Conservation (phyloP, 2,888 invertebrate genomes). For the Hedychridium roseum region DNA sequence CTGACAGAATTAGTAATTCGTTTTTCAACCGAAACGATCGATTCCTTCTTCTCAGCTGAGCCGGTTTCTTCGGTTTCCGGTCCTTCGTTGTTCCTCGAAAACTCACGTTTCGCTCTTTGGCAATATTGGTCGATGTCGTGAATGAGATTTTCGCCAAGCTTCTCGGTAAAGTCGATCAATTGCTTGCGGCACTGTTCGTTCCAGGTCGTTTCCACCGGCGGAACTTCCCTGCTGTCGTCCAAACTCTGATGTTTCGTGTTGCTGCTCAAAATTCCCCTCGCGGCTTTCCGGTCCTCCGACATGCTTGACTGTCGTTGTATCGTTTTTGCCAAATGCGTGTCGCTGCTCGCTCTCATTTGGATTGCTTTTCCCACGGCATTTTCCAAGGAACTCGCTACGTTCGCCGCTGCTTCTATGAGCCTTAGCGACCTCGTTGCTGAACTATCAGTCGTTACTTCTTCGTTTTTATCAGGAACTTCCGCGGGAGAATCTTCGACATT, state of each 20-base stretch:
- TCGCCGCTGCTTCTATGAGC: conserved; percentile 73
- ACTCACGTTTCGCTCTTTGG: conserved; percentile 55
- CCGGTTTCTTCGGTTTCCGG: no score
- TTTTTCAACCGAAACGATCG: no score
- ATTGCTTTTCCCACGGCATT: conserved; percentile 75
- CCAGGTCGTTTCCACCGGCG: conserved; percentile 63
- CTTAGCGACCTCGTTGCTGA: conserved; percentile 65
- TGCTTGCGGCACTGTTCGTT: conserved; percentile 74
- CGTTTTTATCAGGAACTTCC: no score
- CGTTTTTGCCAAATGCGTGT: conserved; percentile 9
- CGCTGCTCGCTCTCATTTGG: conserved; percentile 63
- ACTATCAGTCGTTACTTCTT: no score
- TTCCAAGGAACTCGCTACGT: conserved; percentile 72
- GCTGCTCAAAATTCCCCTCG: conserved; percentile 4
- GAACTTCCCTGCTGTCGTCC: conserved; percentile 10
- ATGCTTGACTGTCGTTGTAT: conserved; percentile 14
- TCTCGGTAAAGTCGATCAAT: conserved; percentile 81
- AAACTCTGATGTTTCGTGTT: neutral
- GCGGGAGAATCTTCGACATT: no score
- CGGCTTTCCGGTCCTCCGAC: conserved; percentile 4
- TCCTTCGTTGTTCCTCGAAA: conserved; percentile 16
- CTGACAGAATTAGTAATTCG: no score
- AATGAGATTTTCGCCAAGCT: conserved; percentile 81
- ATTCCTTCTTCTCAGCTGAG: no score
- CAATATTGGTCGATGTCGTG: conserved; percentile 74